These are phyloP conservation scores for Papilio helenus DNA, from an alignment of 1,140 invertebrate genomes.

Conservation along the genomic window DNA sequence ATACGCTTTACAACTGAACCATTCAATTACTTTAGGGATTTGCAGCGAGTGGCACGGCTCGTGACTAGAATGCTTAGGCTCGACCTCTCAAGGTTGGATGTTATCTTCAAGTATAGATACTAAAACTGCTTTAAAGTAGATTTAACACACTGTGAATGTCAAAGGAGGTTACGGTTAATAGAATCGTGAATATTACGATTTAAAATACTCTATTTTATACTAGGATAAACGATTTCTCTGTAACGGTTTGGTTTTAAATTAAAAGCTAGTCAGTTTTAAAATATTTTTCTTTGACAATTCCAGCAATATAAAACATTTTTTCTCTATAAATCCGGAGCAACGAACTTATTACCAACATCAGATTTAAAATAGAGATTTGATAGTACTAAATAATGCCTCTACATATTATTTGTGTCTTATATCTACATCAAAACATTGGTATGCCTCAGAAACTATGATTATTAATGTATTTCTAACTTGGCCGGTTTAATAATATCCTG, in stretches of 20 bases:
- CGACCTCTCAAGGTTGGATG: conserved; percentile 30
- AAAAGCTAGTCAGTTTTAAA: too few relatives aligned
- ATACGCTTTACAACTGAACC: conserved; percentile 45
- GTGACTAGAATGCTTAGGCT: conserved; percentile 42
- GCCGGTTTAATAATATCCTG: conserved; percentile 34
- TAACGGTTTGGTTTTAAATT: not conserved
- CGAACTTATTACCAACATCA: not conserved
- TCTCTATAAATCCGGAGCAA: not conserved
- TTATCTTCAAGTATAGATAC: conserved; percentile 22
- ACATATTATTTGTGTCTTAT: not conserved
- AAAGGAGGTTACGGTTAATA: not conserved
- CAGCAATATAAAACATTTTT: not conserved
- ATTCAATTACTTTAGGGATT: conserved; percentile 44
- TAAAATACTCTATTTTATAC: too few relatives aligned
- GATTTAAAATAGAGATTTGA: not conserved
- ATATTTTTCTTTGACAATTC: not conserved
- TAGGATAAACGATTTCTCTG: too few relatives aligned
- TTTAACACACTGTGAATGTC: conserved; percentile 23
- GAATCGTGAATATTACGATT: not conserved
- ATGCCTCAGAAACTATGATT: conserved; percentile 13
- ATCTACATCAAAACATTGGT: conserved; percentile 29
- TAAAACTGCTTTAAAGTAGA: conserved; percentile 15
- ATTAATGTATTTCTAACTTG: conserved; percentile 29
- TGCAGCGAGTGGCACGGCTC: conserved; percentile 35
- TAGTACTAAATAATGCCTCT: not conserved